Evolutionary conservation across 92 coral and sea anemone species (phyloP).

Genomic region (Bergia sp.): DNA sequence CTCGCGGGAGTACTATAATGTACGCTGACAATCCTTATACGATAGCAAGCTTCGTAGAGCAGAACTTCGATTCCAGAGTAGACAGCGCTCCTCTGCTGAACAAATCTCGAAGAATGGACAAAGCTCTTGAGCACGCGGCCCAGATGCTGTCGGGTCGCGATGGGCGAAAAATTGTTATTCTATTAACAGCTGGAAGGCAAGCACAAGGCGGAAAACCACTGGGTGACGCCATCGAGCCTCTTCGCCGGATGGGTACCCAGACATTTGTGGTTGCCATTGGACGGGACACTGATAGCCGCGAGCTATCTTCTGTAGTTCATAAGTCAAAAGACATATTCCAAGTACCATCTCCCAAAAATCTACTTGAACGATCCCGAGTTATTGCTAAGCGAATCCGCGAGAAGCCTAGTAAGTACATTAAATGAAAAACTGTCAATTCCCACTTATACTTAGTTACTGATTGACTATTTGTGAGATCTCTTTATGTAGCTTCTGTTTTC

Average conservation of each 20-base stretch:
- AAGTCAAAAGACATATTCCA: constrained; percentile 24
- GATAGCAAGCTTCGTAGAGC: constrained; percentile 15
- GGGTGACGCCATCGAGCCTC: constrained; percentile 50
- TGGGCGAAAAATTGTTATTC: constrained; percentile 39
- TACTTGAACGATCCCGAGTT: not conserved
- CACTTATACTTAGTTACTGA: not conserved
- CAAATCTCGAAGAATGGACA: constrained; percentile 19
- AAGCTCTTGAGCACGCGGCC: constrained; percentile 46
- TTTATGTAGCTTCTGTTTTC: too few relatives aligned
- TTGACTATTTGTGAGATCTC: too few relatives aligned
- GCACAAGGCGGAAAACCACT: constrained; percentile 50
- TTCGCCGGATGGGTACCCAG: constrained; percentile 43
- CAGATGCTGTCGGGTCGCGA: constrained; percentile 34
- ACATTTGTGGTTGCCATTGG: constrained; percentile 57
- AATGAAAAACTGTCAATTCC: not conserved
- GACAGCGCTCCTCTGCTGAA: constrained; percentile 17
- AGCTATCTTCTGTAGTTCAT: constrained; percentile 4
- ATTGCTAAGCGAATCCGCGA: constrained; percentile 13
- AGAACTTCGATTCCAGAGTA: constrained; percentile 12
- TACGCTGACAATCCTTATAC: constrained; percentile 33
- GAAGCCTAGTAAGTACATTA: not conserved
- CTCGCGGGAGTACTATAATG: too few relatives aligned
- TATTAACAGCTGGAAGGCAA: constrained; percentile 47
- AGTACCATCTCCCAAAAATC: not conserved
- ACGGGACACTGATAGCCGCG: constrained; percentile 23